phyloP scores from a whole-genome alignment of 2,113 vertebrate genomes.

The Pelusios castaneus region DNA sequence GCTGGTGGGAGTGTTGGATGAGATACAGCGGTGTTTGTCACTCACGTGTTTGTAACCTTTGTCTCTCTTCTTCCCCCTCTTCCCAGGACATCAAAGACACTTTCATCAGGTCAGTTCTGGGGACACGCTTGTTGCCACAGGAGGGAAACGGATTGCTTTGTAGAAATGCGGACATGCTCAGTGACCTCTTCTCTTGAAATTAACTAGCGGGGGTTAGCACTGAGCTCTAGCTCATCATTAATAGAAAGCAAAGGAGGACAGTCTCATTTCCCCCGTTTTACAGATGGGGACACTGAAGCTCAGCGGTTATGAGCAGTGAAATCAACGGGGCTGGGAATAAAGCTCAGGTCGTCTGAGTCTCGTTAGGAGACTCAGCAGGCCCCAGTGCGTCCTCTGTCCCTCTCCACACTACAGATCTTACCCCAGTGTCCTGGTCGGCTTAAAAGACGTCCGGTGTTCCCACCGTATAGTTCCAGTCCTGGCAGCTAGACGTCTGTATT shows the following conservation, averaged over 20 bases:
- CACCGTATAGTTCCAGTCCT: background rate
- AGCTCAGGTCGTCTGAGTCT: background rate
- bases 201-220: background rate
- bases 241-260: background rate
- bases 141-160: background rate
- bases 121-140: background rate
- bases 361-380: background rate
- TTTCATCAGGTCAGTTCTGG: constrained; percentile 73
- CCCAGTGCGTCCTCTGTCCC: background rate
- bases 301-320: background rate
- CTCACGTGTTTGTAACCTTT: background rate
- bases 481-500: background rate
- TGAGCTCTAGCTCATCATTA: background rate
- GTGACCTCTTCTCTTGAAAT: background rate
- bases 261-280: background rate
- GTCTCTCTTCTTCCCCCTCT: constrained; percentile 32
- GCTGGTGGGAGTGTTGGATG: background rate
- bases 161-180: background rate
- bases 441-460: background rate
- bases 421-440: background rate
- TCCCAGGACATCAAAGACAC: constrained; percentile 80
- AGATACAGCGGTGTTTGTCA: accelerated
- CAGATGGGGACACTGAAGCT: background rate
- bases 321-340: background rate
- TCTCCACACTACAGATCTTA: background rate